Evolutionary conservation across 2,888 invertebrate genomes (phyloP), one percentile per base, ranked within the genome.

Genomic region (Diogma glabrata): DNA sequence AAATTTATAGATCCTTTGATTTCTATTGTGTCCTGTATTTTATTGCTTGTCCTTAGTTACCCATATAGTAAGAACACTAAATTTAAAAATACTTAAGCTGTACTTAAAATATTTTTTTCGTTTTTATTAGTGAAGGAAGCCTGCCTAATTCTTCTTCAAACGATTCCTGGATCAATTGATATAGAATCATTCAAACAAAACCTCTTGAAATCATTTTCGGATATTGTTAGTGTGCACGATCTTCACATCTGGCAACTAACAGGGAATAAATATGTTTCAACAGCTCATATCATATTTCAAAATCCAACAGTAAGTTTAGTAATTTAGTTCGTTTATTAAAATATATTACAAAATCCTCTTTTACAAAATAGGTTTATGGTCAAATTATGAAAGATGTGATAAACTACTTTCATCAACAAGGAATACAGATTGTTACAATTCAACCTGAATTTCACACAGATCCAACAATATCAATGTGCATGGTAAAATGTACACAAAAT

Each of bases 231-330:
- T 61, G 82, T 91, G 17, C 92, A 92, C 63, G 91, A 92, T 69
- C 75, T 92, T 38, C 92, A 92, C 63, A 84, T 92, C 19, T 92
- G 92, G 91, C 87, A 89, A 59, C 71, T 92, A 54, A 86, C 87
- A 4, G 78, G 84, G 0, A 79, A 81, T 59, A 81, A 83, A 66
- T 79, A 86, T 30, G 84, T 91, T 47, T 87, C 88, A 19, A 91
- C 92, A 0, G 87, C 84, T 3, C 92, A 92, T 62, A 81, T 92
- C 8, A 81, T 83, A 58, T 84, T 85, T 61, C 71, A 77, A 57
- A 78, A 79, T 63, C 79, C 81, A 20, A 73, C 72, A 64, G 77
- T 77, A 60, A 61, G 60, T 20, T 47, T 38, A 22, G 14, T 40
- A 52, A 30, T 24, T 17, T 19, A 30, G 20, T 24, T 24, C 51